Percentiles rank a stretch among this genome's conserved stretches.
Evolutionary conservation across 2,113 vertebrate genomes (phyloP).

Genomic region (Gorilla gorilla): DNA sequence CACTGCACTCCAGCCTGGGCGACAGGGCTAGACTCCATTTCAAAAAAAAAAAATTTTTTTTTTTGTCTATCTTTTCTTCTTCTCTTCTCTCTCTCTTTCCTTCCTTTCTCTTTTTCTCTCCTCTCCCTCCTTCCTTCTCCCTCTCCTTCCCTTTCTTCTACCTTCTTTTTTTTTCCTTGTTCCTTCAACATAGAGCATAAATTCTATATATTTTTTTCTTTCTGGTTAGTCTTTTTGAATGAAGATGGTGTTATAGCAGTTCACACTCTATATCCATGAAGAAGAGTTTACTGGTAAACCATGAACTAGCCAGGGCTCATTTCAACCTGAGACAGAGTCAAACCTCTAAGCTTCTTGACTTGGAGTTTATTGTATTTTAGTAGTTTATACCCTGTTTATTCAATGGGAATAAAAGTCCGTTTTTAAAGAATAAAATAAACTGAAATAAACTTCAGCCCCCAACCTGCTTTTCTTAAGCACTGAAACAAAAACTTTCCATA

Average conservation of each 20-base stretch:
- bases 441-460: background rate
- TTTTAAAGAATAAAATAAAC: slow-evolving; percentile 43
- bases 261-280: background rate
- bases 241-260: background rate
- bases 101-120: no score
- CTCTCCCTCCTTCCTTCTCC: background rate
- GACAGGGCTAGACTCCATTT: no score
- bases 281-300: background rate
- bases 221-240: background rate
- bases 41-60: background rate
- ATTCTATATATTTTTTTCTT: background rate
- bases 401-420: background rate
- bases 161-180: background rate
- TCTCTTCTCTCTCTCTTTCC: background rate
- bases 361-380: background rate
- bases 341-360: background rate
- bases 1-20: no score
- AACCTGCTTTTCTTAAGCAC: background rate
- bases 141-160: no score
- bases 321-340: background rate
- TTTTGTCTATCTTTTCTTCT: background rate
- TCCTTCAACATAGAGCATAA: background rate
- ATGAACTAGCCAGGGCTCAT: background rate
- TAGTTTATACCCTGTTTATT: background rate
- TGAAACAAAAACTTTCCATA: background rate